Evolutionary conservation across 2,113 vertebrate genomes (phyloP).

Genomic region (Proterorhinus semilunaris): DNA sequence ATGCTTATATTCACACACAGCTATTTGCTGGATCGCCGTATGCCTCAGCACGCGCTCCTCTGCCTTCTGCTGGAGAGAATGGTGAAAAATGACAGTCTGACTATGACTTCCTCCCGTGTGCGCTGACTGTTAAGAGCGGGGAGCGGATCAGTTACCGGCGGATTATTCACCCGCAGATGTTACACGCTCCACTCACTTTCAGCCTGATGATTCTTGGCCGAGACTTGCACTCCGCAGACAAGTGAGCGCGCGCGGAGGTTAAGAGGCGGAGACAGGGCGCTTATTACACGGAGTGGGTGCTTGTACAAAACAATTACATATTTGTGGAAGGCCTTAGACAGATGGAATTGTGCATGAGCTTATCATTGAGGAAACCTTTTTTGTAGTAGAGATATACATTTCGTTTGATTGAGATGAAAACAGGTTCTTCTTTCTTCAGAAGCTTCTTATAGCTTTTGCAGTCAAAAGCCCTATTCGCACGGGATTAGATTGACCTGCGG

Average conservation of each 20-base stretch:
- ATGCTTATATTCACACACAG: slow-evolving; percentile 61
- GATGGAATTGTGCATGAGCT: neutral
- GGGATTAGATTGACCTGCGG: no score
- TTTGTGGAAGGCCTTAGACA: neutral
- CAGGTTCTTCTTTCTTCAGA: no score
- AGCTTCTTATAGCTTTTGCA: no score
- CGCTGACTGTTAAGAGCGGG: slow-evolving; percentile 40
- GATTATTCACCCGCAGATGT: slow-evolving; percentile 59
- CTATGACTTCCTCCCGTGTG: slow-evolving; percentile 47
- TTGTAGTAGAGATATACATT: no score
- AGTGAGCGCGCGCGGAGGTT: slow-evolving; percentile 20
- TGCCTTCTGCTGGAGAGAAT: slow-evolving; percentile 58
- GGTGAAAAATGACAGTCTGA: slow-evolving; percentile 42
- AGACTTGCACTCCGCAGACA: slow-evolving; percentile 27
- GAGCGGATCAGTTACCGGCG: slow-evolving; percentile 54
- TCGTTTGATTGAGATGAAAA: no score
- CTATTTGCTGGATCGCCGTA: slow-evolving; percentile 57
- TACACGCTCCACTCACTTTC: slow-evolving; percentile 34
- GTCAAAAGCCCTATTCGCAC: no score
- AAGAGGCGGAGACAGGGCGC: neutral
- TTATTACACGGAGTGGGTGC: neutral
- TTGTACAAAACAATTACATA: neutral
- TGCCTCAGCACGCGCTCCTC: slow-evolving; percentile 52
- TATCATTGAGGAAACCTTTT: neutral
- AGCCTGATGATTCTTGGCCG: slow-evolving; percentile 45